Evolutionary conservation across 2,888 invertebrate genomes (phyloP).

Genomic region (Dendrolimus houi): DNA sequence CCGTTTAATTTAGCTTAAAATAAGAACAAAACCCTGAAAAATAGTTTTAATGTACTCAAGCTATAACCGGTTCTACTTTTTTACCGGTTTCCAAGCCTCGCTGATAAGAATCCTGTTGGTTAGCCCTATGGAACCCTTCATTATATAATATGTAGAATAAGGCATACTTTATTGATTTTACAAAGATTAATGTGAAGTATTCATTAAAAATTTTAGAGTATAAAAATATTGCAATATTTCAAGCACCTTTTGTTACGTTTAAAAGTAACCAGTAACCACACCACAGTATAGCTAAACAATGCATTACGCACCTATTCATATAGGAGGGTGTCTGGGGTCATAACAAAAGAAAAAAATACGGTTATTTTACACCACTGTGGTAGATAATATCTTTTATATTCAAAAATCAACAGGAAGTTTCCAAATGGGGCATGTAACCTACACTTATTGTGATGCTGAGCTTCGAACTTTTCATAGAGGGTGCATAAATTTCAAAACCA

Average conservation of each 20-base stretch:
- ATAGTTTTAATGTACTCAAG: no score
- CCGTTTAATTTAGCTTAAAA: no score
- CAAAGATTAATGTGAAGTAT: no score
- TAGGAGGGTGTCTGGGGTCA: slow-evolving; percentile 56
- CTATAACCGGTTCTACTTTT: no score
- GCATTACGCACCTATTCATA: slow-evolving; percentile 33
- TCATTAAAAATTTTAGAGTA: not conserved
- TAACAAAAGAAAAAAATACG: slow-evolving; percentile 70
- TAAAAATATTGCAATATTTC: not conserved
- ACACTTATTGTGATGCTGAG: slow-evolving; percentile 65
- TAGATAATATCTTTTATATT: slow-evolving; percentile 74
- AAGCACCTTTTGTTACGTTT: slow-evolving; percentile 8
- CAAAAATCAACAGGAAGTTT: slow-evolving; percentile 74
- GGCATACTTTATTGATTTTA: no score
- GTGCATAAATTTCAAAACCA: slow-evolving; percentile 67
- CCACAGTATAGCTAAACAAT: slow-evolving; percentile 40
- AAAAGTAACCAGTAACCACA: slow-evolving; percentile 17
- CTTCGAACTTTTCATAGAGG: slow-evolving; percentile 40
- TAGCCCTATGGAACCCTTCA: no score
- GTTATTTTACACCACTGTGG: slow-evolving; percentile 74
- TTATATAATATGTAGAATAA: no score
- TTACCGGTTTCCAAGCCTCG: no score
- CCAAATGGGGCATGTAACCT: slow-evolving; percentile 75
- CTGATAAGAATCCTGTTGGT: no score
- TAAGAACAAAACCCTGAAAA: no score